Conservation (phyloP, 2,888 invertebrate genomes). For the Salticus scenicus region DNA sequence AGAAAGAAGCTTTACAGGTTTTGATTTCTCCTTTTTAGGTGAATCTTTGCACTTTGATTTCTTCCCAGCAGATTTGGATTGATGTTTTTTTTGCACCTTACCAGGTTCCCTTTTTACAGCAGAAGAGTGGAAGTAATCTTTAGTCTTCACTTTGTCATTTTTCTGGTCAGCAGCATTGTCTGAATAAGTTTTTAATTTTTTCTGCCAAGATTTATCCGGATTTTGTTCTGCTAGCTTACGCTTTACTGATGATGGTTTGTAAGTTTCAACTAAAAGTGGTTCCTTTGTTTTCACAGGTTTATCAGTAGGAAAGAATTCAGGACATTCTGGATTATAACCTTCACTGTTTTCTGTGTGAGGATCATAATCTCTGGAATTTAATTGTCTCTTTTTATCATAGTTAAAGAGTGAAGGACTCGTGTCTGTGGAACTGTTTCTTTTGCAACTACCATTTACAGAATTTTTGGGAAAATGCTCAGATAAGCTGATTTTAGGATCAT, state of each 20-base stretch:
- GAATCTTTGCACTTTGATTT: too few relatives aligned
- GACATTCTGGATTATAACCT: constrained; percentile 4
- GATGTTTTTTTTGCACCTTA: too few relatives aligned
- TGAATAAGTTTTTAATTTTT: too few relatives aligned
- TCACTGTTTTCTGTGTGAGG: background rate
- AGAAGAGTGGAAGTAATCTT: background rate
- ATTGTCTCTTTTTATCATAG: background rate
- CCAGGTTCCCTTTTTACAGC: too few relatives aligned
- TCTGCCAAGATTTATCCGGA: too few relatives aligned
- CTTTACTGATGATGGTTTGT: background rate
- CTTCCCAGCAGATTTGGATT: too few relatives aligned
- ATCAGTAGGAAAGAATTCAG: background rate
- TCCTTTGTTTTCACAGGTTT: background rate
- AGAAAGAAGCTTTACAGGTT: background rate
- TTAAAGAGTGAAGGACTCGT: background rate
- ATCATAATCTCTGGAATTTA: background rate
- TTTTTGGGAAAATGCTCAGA: constrained; percentile 11
- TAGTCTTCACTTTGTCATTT: background rate
- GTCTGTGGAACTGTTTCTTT: background rate
- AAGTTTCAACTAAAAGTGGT: background rate
- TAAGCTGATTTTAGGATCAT: too few relatives aligned
- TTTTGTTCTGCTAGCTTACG: background rate
- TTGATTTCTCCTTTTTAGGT: background rate
- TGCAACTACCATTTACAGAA: background rate
- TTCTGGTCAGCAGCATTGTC: too few relatives aligned